Base-by-base conservation (phyloP, 2,888 invertebrate genomes). In the Drosophila pseudotalamancana region DNA sequence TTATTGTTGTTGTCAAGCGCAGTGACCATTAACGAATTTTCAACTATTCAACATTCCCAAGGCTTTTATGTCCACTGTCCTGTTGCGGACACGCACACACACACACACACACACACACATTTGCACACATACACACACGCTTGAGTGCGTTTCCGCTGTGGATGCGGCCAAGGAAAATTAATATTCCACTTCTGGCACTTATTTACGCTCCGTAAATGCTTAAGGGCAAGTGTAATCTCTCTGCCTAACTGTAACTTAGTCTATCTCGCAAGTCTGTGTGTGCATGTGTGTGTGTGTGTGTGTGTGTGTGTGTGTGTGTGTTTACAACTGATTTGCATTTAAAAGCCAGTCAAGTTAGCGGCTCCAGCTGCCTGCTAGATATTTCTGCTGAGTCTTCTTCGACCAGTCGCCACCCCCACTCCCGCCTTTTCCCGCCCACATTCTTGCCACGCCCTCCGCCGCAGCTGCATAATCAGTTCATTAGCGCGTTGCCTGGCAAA, bases 181-280 rank as follows among this genome's bases (percentile, higher is more conserved):
- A 84, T 84, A 84, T 84, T 84, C 87, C 82, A 84, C 84, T 87
- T 87, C 82, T 87, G 82, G 84, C 87, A 84, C 84, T 84, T 81
- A 75, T 74, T 87, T 84, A 81, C 82, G 87, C 84, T 84, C 61
- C 72, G 84, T 76, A 83, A 83, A 84, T 77, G 61, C 82, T 66
- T 63, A 66, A 80, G 71, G 76, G 67, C 81, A 68, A 73, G 71
- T 68, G 73, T 77, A 77, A 77, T 77, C 77, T 73, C 68, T 69
- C 39, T 56, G 50, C 18, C 65, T 56, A 43, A 50, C 73, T 62
- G 37, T 49, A 51, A 12, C 56, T 62, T 27, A 39, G 48, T 9
- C 12, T 8, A 8, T 39, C 25, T 25, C 25, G 6, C 25, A n/a
- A n/a, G n/a, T 25, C 1, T 25, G 6, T 25, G 6, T 9, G 6